Conservation (phyloP, 2,113 vertebrate species). For the Sprattus sprattus region DNA sequence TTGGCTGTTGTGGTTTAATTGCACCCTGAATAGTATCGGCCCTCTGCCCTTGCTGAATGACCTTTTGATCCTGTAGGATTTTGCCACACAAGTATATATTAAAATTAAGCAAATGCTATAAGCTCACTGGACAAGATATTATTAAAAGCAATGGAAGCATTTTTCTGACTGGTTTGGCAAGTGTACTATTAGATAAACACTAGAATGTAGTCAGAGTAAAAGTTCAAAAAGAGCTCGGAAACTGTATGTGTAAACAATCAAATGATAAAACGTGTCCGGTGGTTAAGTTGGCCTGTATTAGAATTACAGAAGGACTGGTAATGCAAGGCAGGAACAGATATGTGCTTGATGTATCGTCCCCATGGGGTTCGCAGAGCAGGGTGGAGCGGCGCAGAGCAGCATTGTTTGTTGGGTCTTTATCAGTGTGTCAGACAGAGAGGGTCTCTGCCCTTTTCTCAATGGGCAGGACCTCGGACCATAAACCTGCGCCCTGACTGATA, state of each 20-base stretch:
- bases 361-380: conserved; percentile 65
- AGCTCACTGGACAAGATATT: background rate
- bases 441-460: conserved; percentile 71
- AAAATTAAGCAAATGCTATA: background rate
- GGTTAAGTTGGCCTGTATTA: background rate
- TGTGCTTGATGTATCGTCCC: conserved; percentile 71
- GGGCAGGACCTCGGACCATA: conserved; percentile 72
- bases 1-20: conserved; percentile 67
- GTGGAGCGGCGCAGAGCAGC: conserved; percentile 64
- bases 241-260: background rate
- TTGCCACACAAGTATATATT: conserved; percentile 12
- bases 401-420: conserved; percentile 74
- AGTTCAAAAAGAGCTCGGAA: background rate
- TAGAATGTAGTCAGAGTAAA: background rate
- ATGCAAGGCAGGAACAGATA: conserved; percentile 69
- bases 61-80: conserved; percentile 50
- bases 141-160: background rate
- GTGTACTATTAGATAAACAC: background rate
- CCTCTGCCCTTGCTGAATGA: conserved; percentile 36
- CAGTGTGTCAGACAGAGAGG: conserved; percentile 70
- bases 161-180: background rate
- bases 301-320: conserved; percentile 64
- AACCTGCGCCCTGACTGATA: conserved; percentile 75
- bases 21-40: conserved; percentile 66
- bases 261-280: conserved; percentile 5